Percentiles rank a stretch among this genome's conserved stretches.
These are phyloP conservation scores for Cathartes aura DNA, from an alignment of 2,113 vertebrate genomes.

Conservation along the genomic window DNA sequence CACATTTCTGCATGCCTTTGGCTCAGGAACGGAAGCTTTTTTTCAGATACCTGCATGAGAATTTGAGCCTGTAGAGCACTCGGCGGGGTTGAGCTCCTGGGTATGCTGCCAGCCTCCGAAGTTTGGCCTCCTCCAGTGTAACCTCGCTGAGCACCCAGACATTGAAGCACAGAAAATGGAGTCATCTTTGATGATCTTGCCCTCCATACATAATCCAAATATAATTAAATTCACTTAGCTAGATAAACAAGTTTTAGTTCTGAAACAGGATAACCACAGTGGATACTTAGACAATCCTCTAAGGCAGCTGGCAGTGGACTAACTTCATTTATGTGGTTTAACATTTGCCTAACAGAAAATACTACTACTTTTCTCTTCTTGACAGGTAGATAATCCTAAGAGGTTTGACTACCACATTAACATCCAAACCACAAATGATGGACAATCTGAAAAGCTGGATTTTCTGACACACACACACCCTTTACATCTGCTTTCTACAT, in stretches of 20 bases:
- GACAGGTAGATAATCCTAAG: constrained; percentile 70
- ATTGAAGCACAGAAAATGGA: neutral
- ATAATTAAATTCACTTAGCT: constrained; percentile 56
- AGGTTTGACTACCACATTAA: constrained; percentile 60
- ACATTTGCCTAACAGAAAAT: constrained; percentile 61
- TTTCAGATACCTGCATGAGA: neutral
- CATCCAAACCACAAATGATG: constrained; percentile 63
- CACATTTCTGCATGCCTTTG: neutral
- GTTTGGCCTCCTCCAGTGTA: neutral
- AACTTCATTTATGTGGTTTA: constrained; percentile 64
- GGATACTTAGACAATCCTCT: constrained; percentile 48
- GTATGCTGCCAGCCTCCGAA: neutral
- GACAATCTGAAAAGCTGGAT: constrained; percentile 67
- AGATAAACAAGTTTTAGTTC: constrained; percentile 60
- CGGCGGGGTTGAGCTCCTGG: neutral
- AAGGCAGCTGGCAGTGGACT: constrained; percentile 47
- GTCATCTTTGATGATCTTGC: neutral
- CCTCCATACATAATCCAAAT: constrained; percentile 6
- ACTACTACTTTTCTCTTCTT: constrained; percentile 35
- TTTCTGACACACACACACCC: constrained; percentile 35
- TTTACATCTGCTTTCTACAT: constrained; percentile 65
- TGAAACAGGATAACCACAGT: constrained; percentile 40
- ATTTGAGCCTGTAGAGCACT: neutral
- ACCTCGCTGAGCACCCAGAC: neutral
- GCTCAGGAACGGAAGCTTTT: neutral